Evolutionary conservation across 2,113 vertebrate genomes (phyloP).

Genomic region (Campylomormyrus numenius): DNA sequence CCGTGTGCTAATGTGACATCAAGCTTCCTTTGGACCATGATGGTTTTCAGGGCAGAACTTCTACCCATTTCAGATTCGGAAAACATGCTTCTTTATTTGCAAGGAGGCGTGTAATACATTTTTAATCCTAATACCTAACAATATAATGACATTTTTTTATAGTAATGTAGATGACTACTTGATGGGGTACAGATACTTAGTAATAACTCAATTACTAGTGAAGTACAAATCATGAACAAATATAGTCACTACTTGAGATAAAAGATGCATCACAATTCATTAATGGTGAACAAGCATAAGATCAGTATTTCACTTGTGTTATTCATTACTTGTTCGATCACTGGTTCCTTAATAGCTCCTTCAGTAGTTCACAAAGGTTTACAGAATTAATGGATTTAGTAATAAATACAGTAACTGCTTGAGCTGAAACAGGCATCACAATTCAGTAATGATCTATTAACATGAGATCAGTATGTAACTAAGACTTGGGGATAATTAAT

Average conservation of each 20-base stretch:
- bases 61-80: constrained; percentile 42
- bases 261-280: not conserved
- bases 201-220: not conserved
- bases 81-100: not conserved
- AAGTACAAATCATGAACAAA: not conserved
- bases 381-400: not conserved
- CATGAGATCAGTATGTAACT: not conserved
- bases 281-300: not conserved
- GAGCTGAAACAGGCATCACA: not conserved
- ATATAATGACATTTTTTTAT: not conserved
- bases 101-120: not conserved
- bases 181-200: not conserved
- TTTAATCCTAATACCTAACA: not conserved
- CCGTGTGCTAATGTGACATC: constrained; percentile 54
- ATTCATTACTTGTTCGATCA: not conserved
- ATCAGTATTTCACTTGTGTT: not conserved
- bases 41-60: constrained; percentile 44
- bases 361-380: not conserved
- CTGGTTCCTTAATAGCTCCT: not conserved
- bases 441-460: not conserved
- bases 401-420: not conserved
- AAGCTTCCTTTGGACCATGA: constrained; percentile 47
- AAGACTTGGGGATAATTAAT: not conserved
- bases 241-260: not conserved
- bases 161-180: not conserved